These are phyloP conservation scores for Mesembrinibis cayennensis DNA, from an alignment of 2,113 vertebrate genomes.

Conservation along the genomic window DNA sequence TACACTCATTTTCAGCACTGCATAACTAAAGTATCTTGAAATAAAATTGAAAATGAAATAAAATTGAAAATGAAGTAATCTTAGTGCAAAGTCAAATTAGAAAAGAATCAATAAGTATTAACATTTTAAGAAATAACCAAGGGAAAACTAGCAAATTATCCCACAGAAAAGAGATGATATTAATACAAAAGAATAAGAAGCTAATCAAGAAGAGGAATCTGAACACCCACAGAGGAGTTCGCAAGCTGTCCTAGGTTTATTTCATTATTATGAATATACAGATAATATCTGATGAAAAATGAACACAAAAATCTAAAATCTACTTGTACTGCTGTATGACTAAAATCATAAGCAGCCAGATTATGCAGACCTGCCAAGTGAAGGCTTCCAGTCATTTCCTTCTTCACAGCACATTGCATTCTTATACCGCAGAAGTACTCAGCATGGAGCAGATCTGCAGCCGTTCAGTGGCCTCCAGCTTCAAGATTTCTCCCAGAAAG, in stretches of 20 bases:
- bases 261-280: not conserved
- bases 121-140: not conserved
- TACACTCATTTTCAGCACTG: not conserved
- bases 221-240: conserved; percentile 21
- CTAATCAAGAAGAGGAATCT: not conserved
- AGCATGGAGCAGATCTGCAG: not conserved
- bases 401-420: not conserved
- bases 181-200: not conserved
- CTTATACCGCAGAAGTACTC: not conserved
- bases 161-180: not conserved
- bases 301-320: not conserved
- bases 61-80: not conserved
- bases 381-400: not conserved
- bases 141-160: not conserved
- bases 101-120: not conserved
- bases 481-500: not conserved
- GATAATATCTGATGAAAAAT: not conserved
- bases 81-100: not conserved
- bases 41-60: not conserved
- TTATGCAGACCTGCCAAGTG: not conserved
- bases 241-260: not conserved
- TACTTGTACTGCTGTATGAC: not conserved
- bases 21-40: not conserved
- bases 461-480: not conserved
- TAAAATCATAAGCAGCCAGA: not conserved